Percentiles rank a stretch among this genome's conserved stretches.
phyloP scores from a whole-genome alignment of 1,140 invertebrate species.

The Reticulitermes speratus region DNA sequence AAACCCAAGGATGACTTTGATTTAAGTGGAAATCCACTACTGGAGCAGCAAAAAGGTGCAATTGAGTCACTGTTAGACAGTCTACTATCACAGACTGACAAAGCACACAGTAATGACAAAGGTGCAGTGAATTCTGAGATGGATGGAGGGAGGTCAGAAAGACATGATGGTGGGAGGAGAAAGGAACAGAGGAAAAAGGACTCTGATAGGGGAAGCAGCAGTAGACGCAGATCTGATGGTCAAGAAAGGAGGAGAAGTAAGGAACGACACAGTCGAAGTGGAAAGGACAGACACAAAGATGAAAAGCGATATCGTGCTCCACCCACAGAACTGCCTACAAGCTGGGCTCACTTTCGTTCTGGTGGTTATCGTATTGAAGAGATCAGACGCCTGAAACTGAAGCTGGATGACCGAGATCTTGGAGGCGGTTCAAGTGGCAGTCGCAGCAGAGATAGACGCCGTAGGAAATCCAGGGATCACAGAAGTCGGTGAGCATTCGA shows the following conservation, averaged over 20 bases:
- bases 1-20: slow-evolving; percentile 15
- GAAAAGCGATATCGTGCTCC: slow-evolving; percentile 12
- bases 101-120: slow-evolving; percentile 13
- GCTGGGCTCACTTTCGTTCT: slow-evolving; percentile 20
- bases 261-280: slow-evolving; percentile 28
- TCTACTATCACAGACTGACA: neutral
- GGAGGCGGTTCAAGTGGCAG: neutral
- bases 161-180: neutral
- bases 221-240: neutral
- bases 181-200: neutral
- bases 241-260: slow-evolving; percentile 19
- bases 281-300: slow-evolving; percentile 22
- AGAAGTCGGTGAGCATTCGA: neutral
- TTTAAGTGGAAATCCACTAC: slow-evolving; percentile 5
- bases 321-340: slow-evolving; percentile 26
- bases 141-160: neutral
- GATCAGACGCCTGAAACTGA: slow-evolving; percentile 27
- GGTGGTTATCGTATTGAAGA: slow-evolving; percentile 27
- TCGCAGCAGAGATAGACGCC: neutral
- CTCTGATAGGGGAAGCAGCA: slow-evolving; percentile 9
- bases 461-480: neutral
- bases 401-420: slow-evolving; percentile 6
- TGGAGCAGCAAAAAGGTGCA: slow-evolving; percentile 20
- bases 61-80: slow-evolving; percentile 23
- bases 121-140: neutral